phyloP scores from a whole-genome alignment of 37 sponge, comb jelly and placozoan genomes.

The Bolinopsis microptera region DNA sequence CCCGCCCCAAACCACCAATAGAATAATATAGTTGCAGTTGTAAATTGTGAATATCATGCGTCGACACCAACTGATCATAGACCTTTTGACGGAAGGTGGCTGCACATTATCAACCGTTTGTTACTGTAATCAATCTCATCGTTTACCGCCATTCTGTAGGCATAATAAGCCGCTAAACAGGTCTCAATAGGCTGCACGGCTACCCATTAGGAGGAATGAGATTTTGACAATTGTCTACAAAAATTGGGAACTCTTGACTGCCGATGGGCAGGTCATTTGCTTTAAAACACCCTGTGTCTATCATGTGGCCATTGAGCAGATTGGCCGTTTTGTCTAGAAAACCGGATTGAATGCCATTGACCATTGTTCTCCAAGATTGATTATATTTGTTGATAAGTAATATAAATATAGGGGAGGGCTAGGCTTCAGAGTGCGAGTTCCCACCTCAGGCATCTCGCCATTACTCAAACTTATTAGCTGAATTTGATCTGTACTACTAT shows the following conservation, averaged over 20 bases:
- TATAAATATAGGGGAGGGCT: neutral
- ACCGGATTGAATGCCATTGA: neutral
- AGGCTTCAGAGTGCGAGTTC: neutral
- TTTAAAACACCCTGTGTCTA: neutral
- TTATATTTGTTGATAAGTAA: neutral
- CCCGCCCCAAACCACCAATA: neutral
- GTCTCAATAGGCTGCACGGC: neutral
- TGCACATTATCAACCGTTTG: neutral
- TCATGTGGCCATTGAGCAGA: neutral
- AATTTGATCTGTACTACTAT: neutral
- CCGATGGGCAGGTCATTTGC: neutral
- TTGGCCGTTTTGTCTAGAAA: neutral
- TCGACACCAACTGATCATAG: neutral
- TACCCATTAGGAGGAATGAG: neutral
- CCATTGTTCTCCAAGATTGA: neutral
- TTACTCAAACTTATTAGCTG: neutral
- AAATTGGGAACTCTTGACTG: neutral
- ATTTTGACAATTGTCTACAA: neutral
- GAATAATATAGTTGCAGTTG: neutral
- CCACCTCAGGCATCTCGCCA: neutral
- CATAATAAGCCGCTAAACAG: neutral
- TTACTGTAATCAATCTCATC: neutral
- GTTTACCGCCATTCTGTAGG: neutral
- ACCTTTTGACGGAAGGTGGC: neutral
- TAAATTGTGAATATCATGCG: neutral